Conservation (phyloP, 2,888 invertebrate genomes). For the Luffia ferchaultella region DNA sequence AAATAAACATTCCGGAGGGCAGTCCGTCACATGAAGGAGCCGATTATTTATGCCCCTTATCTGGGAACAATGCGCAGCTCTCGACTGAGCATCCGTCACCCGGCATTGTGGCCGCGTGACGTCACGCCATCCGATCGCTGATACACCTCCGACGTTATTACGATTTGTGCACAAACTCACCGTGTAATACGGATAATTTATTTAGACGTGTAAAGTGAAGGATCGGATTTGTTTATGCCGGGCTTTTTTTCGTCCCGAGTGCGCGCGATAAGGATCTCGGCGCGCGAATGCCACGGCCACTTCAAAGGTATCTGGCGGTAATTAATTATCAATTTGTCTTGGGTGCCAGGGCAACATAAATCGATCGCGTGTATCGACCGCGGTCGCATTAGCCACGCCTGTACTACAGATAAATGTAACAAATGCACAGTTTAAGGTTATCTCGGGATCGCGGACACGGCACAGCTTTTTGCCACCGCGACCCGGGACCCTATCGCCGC, state of each 20-base stretch:
- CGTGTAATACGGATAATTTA: neutral
- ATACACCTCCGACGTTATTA: neutral
- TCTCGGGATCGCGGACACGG: conserved; percentile 61
- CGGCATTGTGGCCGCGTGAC: conserved; percentile 11
- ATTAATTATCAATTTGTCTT: conserved; percentile 67
- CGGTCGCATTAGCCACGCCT: conserved; percentile 63
- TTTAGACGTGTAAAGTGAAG: neutral
- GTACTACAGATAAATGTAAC: conserved; percentile 59
- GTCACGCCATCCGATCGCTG: conserved; percentile 1
- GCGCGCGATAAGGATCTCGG: conserved; percentile 6
- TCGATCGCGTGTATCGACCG: conserved; percentile 58
- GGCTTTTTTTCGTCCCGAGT: neutral
- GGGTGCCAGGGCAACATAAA: conserved; percentile 63
- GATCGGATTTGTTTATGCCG: neutral
- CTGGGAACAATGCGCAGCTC: conserved; percentile 38
- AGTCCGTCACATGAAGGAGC: conserved; percentile 33
- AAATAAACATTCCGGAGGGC: conserved; percentile 29
- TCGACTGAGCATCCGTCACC: conserved; percentile 32
- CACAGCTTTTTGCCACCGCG: conserved; percentile 65
- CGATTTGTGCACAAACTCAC: neutral
- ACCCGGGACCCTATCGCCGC: conserved; percentile 19
- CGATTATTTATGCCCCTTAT: conserved; percentile 49
- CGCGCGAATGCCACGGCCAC: conserved; percentile 52
- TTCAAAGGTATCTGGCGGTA: conserved; percentile 55
- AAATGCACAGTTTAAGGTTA: conserved; percentile 65